A percentile compares a stretch with the other conserved stretches of the same genome.
These are phyloP conservation scores for Aplysina aerophoba DNA, from an alignment of 37 sponge, comb jelly and placozoan genomes.

Conservation along the genomic window DNA sequence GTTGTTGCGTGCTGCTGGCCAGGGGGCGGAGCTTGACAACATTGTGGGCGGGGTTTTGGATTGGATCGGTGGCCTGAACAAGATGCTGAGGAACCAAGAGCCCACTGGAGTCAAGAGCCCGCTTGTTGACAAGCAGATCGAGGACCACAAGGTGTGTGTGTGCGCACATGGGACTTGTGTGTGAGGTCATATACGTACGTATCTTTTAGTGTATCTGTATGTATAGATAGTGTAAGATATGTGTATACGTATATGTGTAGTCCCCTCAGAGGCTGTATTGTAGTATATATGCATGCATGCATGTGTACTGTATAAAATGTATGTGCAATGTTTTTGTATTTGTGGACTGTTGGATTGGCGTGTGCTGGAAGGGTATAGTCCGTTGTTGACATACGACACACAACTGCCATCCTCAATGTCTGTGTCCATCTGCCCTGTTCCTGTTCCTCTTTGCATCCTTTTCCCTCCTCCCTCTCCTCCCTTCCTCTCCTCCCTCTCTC, in stretches of 20 bases:
- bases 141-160: slow-evolving; percentile 56
- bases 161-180: no score
- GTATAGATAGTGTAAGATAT: background rate
- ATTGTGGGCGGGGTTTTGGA: slow-evolving; percentile 15
- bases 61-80: slow-evolving; percentile 52
- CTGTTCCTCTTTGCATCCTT: background rate
- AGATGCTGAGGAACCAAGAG: slow-evolving; percentile 32
- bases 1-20: background rate
- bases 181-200: background rate
- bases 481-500: background rate
- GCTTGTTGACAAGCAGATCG: slow-evolving; percentile 64
- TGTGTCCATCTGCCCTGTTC: background rate
- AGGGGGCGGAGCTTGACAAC: slow-evolving; percentile 16
- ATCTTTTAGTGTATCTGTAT: background rate
- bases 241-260: slow-evolving; percentile 10
- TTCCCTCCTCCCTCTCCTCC: background rate
- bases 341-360: no score
- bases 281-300: background rate
- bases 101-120: slow-evolving; percentile 43
- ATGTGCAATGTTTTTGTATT: no score
- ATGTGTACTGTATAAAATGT: no score
- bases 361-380: no score
- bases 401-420: no score
- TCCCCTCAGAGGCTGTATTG: background rate
- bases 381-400: no score